A percentile compares a stretch with the other conserved stretches of the same genome.
Evolutionary conservation across 1,140 invertebrate species (phyloP).

Genomic region (Drosophila lacteicornis): DNA sequence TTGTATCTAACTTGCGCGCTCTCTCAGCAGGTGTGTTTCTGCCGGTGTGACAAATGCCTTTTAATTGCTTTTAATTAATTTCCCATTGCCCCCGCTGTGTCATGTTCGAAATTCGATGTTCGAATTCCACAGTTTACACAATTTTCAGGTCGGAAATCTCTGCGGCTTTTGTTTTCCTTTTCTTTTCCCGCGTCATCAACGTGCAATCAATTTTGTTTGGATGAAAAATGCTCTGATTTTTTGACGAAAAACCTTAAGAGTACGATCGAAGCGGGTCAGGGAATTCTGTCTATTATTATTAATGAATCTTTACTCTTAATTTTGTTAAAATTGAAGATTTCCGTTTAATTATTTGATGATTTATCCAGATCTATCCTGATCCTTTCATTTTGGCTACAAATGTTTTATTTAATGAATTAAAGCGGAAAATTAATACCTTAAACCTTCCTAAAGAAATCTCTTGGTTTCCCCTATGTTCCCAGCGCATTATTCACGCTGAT

Average conservation of each 20-base stretch:
- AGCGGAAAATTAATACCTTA: background rate
- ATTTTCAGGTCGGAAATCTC: conserved; percentile 31
- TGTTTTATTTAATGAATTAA: background rate
- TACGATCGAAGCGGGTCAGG: background rate
- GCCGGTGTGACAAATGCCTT: conserved; percentile 66
- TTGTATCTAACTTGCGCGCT: background rate
- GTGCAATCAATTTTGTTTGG: conserved; percentile 23
- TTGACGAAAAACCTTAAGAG: background rate
- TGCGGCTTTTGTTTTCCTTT: conserved; percentile 29
- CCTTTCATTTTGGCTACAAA: too few relatives aligned
- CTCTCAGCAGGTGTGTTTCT: conserved; percentile 39
- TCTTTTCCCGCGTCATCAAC: conserved; percentile 30
- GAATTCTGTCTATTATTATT: background rate
- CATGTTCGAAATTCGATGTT: conserved; percentile 31
- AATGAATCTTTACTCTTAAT: background rate
- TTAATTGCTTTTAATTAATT: conserved; percentile 72
- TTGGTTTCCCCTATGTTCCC: background rate
- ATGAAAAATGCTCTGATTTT: background rate
- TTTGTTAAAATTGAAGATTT: too few relatives aligned
- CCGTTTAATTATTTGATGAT: too few relatives aligned
- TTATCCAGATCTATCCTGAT: too few relatives aligned
- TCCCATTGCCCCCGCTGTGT: conserved; percentile 44
- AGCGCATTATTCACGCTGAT: conserved; percentile 22
- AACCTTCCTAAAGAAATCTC: background rate
- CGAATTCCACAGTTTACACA: background rate